Evolutionary conservation across 2,888 invertebrate genomes (phyloP).

Genomic region (Odontomyia ornata): DNA sequence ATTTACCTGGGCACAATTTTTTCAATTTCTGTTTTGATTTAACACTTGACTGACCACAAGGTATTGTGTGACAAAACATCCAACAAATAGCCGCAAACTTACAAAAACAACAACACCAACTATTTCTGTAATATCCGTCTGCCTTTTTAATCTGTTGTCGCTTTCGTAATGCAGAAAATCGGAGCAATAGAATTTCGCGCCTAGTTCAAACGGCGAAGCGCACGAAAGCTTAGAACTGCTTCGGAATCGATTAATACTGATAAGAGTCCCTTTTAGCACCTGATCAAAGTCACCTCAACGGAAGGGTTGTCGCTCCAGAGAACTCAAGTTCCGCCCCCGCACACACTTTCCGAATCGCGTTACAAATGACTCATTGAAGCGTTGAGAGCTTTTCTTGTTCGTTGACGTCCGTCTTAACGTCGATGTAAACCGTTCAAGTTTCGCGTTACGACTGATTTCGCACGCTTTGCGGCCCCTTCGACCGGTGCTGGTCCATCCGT

Average conservation of each 20-base stretch:
- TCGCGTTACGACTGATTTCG: conserved; percentile 62
- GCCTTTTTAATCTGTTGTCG: neutral
- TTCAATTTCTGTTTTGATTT: conserved; percentile 45
- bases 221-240: neutral
- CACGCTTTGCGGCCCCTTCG: conserved; percentile 17
- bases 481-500: conserved; percentile 15
- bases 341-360: neutral
- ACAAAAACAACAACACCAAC: neutral
- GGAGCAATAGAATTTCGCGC: neutral
- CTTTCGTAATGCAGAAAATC: neutral
- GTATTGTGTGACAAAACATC: conserved; percentile 38
- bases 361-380: conserved; percentile 8
- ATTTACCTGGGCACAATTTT: neutral
- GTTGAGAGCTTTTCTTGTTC: conserved; percentile 51
- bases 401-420: conserved; percentile 53
- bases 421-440: conserved; percentile 61
- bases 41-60: conserved; percentile 47
- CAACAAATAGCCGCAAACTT: neutral
- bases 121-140: neutral
- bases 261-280: neutral
- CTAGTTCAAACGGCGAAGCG: neutral
- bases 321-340: conserved; percentile 30
- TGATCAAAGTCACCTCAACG: neutral
- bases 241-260: neutral
- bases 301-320: neutral